These are phyloP conservation scores for Spialia ferax DNA, from an alignment of 2,888 invertebrate genomes.

Conservation along the genomic window DNA sequence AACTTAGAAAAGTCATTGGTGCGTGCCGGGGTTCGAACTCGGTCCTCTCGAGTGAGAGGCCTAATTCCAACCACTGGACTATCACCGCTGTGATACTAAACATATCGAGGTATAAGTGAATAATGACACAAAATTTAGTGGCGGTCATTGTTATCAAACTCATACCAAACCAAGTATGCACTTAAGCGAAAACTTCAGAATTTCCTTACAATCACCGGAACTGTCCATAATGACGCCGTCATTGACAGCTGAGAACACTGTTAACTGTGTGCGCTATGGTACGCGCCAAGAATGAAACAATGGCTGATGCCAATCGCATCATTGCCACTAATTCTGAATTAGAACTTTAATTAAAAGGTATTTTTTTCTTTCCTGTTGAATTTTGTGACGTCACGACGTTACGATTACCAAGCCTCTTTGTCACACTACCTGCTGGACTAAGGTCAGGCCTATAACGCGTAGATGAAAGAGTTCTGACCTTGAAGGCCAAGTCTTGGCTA, in stretches of 20 bases:
- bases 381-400: not conserved
- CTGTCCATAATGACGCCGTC: slow-evolving; percentile 42
- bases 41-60: too few species aligned
- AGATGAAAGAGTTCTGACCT: not conserved
- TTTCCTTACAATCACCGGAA: slow-evolving; percentile 47
- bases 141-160: not conserved
- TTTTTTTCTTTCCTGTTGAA: not conserved
- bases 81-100: too few species aligned
- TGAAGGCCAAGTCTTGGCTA: not conserved
- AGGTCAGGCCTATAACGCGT: not conserved
- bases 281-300: slow-evolving; percentile 7
- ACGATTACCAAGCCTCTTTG: not conserved
- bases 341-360: not conserved
- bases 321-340: slow-evolving; percentile 7
- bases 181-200: not conserved
- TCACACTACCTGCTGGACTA: not conserved
- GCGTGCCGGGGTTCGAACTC: too few species aligned
- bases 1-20: too few species aligned
- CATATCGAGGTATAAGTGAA: too few species aligned
- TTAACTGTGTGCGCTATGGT: slow-evolving; percentile 9
- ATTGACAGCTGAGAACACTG: slow-evolving; percentile 6
- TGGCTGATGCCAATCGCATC: slow-evolving; percentile 3
- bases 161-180: not conserved
- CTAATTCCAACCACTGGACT: too few species aligned
- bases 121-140: too few species aligned